A percentile compares a stretch with the other conserved stretches of the same genome.
Evolutionary conservation across 1,140 invertebrate genomes (phyloP).

Genomic region (Alviniconcha marisindica): DNA sequence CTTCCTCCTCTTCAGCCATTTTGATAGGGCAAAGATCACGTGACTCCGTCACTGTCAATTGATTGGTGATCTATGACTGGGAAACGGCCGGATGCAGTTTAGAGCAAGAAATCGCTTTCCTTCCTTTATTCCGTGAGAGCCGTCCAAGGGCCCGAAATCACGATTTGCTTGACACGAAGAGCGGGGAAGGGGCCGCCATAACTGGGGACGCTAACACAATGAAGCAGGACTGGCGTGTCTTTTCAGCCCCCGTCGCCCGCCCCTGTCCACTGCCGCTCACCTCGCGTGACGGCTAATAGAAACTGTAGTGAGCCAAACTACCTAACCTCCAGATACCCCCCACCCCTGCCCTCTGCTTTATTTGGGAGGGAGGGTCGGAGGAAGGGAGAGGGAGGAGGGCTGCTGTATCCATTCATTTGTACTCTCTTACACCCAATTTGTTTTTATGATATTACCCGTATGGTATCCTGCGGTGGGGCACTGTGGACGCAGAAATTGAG

Average conservation of each 20-base stretch:
- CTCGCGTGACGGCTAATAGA: background rate
- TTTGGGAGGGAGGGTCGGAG: too few species aligned
- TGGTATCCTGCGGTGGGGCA: too few species aligned
- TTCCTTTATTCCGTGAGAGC: background rate
- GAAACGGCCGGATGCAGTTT: background rate
- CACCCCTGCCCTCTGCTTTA: too few species aligned
- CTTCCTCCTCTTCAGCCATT: too few species aligned
- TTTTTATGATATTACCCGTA: too few species aligned
- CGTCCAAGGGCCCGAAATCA: background rate
- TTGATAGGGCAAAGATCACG: background rate
- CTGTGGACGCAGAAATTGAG: too few species aligned
- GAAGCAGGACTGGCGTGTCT: background rate
- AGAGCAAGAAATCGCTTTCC: background rate
- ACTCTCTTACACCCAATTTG: background rate
- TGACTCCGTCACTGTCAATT: background rate
- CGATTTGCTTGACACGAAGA: background rate
- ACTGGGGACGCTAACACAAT: background rate
- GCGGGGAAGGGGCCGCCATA: background rate
- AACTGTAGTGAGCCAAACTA: background rate
- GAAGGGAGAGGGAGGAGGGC: background rate
- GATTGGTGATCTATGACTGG: background rate
- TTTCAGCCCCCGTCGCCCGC: background rate
- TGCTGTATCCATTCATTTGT: background rate
- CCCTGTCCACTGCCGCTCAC: background rate
- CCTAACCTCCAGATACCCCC: background rate